Percentiles rank a stretch among this genome's conserved stretches.
phyloP scores from a whole-genome alignment of 2,888 invertebrate genomes.

The Zhuqinia jingwanae region DNA sequence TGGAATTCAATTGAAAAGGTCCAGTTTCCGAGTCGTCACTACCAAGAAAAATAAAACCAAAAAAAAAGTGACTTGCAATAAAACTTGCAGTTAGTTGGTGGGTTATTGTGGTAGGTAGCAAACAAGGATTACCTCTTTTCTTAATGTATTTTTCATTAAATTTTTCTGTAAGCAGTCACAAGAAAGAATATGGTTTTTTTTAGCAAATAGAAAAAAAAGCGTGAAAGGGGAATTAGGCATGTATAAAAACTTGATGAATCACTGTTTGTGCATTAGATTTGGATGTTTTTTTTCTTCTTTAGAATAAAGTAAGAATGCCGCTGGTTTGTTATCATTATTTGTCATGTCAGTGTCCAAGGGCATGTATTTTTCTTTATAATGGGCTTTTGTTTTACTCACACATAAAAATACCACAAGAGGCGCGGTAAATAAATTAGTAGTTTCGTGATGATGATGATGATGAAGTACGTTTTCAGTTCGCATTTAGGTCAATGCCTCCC shows the following conservation, averaged over 20 bases:
- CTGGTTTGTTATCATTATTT: too few species aligned
- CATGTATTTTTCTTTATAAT: constrained; percentile 2
- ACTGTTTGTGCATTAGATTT: constrained; percentile 40
- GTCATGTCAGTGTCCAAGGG: not conserved
- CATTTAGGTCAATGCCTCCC: too few species aligned
- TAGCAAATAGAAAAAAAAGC: constrained; percentile 35
- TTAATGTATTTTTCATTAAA: too few species aligned
- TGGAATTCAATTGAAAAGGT: constrained; percentile 44
- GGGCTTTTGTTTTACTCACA: too few species aligned
- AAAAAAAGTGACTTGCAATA: not conserved
- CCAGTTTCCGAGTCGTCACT: constrained; percentile 54
- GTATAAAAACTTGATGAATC: constrained; percentile 48
- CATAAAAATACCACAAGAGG: too few species aligned
- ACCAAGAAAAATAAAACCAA: not conserved
- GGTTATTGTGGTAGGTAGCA: not conserved
- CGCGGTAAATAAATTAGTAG: constrained; percentile 14
- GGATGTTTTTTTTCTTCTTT: constrained; percentile 6
- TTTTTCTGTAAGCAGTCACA: too few species aligned
- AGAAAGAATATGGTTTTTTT: not conserved
- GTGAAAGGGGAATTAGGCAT: constrained; percentile 37
- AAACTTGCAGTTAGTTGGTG: not conserved
- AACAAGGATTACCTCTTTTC: not conserved
- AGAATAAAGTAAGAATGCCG: constrained; percentile 16
- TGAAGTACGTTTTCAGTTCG: too few species aligned
- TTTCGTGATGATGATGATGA: too few species aligned